These are phyloP conservation scores for Myotis findleyi DNA, from an alignment of 2,797 vertebrate species.

Conservation along the genomic window DNA sequence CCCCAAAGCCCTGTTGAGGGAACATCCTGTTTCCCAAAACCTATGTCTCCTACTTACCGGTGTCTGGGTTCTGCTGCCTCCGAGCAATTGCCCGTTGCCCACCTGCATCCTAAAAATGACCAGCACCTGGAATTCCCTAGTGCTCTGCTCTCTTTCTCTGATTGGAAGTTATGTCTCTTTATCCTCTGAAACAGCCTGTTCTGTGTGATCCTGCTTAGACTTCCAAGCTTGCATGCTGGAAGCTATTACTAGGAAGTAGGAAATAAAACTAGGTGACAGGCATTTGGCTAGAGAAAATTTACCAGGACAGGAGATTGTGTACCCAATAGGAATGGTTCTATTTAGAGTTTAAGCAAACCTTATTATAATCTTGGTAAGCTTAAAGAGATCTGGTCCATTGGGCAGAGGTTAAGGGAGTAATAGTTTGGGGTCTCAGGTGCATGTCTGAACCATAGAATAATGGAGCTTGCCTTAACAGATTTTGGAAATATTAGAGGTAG, in stretches of 20 bases:
- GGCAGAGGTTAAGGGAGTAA: background rate
- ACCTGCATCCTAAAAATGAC: background rate
- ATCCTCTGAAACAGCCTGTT: background rate
- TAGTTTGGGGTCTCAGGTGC: background rate
- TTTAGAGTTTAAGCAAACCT: background rate
- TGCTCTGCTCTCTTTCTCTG: background rate
- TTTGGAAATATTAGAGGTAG: conserved; percentile 18
- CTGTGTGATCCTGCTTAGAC: background rate
- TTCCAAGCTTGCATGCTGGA: background rate
- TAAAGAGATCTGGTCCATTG: background rate
- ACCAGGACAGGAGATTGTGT: background rate
- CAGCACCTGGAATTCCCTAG: background rate
- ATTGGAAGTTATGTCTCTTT: background rate
- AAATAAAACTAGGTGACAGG: background rate
- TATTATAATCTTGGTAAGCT: background rate
- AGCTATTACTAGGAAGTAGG: background rate
- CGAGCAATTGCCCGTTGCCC: background rate
- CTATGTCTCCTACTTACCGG: background rate
- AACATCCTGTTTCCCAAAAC: background rate
- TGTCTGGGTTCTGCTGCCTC: background rate
- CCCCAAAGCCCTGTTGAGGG: background rate
- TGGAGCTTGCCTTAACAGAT: background rate
- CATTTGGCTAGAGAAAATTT: conserved; percentile 35
- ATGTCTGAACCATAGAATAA: background rate
- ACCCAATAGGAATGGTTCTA: background rate